Base-by-base conservation (phyloP, 2,797 vertebrate species). In the Enteromius mattozi region DNA sequence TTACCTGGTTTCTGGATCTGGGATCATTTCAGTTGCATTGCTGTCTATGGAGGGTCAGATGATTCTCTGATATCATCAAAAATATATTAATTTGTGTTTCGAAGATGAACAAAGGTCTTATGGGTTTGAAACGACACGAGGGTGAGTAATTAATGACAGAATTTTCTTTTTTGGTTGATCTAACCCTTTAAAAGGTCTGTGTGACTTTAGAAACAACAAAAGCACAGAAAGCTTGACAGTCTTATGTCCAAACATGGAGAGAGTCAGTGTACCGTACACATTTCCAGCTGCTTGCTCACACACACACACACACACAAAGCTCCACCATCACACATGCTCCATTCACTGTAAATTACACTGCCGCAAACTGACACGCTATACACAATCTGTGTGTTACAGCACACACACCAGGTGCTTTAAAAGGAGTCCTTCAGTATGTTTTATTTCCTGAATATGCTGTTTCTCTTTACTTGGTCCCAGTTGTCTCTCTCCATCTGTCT, bases 261-360 rank as follows among this genome's bases (percentile, higher is more conserved):
- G 85, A 93, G 86, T 83, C 91, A 91, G 71, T 79, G 89, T 92
- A 90, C 92, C 89, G 81, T 90, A 76, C 80, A 79, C 75, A 61
- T 51, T 66, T 71, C 42, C 80, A 83, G 65, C 75, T 80, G 79
- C 54, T 61, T 79, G 82, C 80, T 65, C 76, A 65, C 61, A 80
- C 61, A 77, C 42, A 40, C 54, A 69, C 66, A 83, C 37, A 10
- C 35, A 69, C 56, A 80, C 49, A 86, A 66, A 49, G 16, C n/a
- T 40, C 40, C 40, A 47, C 61, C 30, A 33, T 30, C n/a, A 45
- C 69, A 79, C 35, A 45, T 10, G 4, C 47, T n/a, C 56, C 61
- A 74, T 71, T 86, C 49, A 68, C 74, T 45, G 24, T 68, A 69
- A 49, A 78, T 70, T 78, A 59, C 51, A 21, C 27, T 71, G 13